Base-by-base conservation (phyloP, 2,797 vertebrate genomes). In the Ptychadena robeensis region DNA sequence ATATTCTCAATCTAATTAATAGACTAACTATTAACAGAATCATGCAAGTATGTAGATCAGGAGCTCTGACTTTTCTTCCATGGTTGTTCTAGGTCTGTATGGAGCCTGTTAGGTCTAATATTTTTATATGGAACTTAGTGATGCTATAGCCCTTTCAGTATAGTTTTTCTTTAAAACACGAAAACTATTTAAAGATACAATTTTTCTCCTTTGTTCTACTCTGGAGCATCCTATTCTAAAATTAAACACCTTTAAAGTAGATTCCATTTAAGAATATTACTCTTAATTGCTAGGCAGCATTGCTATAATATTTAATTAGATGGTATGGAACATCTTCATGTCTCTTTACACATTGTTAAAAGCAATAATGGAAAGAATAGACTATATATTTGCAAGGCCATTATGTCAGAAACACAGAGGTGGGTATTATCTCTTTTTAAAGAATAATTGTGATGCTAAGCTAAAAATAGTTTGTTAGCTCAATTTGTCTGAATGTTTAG, bases 241-340 rank as follows among this genome's bases (percentile, higher is more conserved):
- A 44, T 30, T 59, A 34, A 61, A 61, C n/a, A 74, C 12, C 8
- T 4, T 9, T 38, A 65, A n/a, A 34, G 25, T 25, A 77, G 28
- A 27, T 38, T 6, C 38, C 11, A 48, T 77, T 66, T 40, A 66
- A 25, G 4, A 77, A 11, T 40, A 9, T 44, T 31, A n/a, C 28
- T 15, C 15, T 63, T 76, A 65, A 77, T 77, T 77, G 14, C 9
- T 77, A 34, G 28, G 5, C 25, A 44, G 61, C 12, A 30, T 37
- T 9, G 31, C 31, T 66, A 48, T 32, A 66, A 66, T 77, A 66
- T 77, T 44, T 77, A 65, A 66, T 76, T 65, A 77, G 64, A 65
- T 44, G 61, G 73, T 22, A 22, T 27, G 64, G 3, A 30, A 37
- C 35, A 3, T 76, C 28, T 32, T 64, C 27, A 66, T 32, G 38